A percentile compares a stretch with the other conserved stretches of the same genome.
Evolutionary conservation across 2,113 vertebrate genomes (phyloP).

Genomic region (Tupaia tana): DNA sequence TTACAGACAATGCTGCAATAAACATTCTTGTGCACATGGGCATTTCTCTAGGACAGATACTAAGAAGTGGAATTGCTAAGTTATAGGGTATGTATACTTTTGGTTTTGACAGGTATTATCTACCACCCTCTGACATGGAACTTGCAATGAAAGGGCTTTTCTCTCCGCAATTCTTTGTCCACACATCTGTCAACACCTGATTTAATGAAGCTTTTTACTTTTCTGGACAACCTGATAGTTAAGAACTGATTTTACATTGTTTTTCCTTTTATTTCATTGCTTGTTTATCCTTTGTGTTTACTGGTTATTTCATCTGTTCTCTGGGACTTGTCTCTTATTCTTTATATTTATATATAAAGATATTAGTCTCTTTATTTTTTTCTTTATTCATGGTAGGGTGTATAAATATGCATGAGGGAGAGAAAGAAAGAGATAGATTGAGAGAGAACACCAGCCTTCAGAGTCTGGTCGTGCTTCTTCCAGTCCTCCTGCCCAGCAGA

Average conservation of each 20-base stretch:
- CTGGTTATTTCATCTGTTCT: background rate
- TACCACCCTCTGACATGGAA: background rate
- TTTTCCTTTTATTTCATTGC: background rate
- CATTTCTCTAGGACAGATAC: background rate
- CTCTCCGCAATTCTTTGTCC: background rate
- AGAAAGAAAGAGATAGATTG: no score
- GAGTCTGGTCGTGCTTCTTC: no score
- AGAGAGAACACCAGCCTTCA: no score
- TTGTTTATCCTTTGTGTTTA: background rate
- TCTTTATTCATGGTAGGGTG: no score
- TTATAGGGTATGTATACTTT: background rate
- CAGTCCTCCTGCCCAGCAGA: no score
- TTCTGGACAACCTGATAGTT: background rate
- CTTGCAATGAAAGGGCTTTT: background rate
- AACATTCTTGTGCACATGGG: background rate
- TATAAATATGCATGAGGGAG: no score
- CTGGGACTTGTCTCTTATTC: background rate
- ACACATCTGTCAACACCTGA: background rate
- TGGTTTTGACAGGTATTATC: background rate
- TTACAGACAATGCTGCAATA: background rate
- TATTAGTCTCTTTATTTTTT: background rate
- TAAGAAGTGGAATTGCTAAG: background rate
- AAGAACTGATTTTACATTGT: slow-evolving; percentile 2
- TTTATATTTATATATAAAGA: slow-evolving; percentile 49
- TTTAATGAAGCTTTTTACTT: background rate